These are phyloP conservation scores for Callocephalon fimbriatum DNA, from an alignment of 2,113 vertebrate species.

Conservation along the genomic window DNA sequence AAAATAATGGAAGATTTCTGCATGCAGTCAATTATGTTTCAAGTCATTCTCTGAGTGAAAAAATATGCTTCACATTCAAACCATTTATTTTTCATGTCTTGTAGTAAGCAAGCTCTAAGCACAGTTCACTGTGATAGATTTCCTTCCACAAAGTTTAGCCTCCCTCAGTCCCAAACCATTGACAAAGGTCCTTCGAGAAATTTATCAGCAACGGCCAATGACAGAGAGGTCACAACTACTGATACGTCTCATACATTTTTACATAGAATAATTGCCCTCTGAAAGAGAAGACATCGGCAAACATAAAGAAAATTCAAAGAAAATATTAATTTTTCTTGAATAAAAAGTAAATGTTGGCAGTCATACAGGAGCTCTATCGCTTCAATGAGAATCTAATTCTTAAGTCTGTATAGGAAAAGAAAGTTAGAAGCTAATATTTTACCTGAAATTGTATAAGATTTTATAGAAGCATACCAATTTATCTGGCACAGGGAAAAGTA, in stretches of 20 bases:
- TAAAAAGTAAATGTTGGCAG: not conserved
- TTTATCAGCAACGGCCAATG: slow-evolving; percentile 22
- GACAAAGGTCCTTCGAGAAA: not conserved
- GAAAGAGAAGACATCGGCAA: not conserved
- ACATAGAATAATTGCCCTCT: not conserved
- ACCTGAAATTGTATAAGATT: not conserved
- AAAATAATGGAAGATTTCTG: not conserved
- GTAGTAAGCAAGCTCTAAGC: slow-evolving; percentile 37
- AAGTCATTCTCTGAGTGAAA: slow-evolving; percentile 9
- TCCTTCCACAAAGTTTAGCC: slow-evolving; percentile 9
- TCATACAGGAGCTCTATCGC: not conserved
- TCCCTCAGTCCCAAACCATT: not conserved
- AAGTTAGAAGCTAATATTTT: not conserved
- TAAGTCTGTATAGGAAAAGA: not conserved
- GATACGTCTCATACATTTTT: slow-evolving; percentile 29
- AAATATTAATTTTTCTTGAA: not conserved
- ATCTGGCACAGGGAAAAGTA: not conserved
- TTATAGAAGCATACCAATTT: not conserved
- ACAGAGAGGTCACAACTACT: slow-evolving; percentile 21
- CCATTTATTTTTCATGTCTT: slow-evolving; percentile 55
- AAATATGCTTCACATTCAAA: not conserved
- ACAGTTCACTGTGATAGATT: slow-evolving; percentile 52
- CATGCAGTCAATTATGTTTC: not conserved
- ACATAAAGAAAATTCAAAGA: not conserved
- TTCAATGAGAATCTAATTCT: not conserved